These are phyloP conservation scores for Martes martes DNA, from an alignment of 2,113 vertebrate species.

Conservation along the genomic window DNA sequence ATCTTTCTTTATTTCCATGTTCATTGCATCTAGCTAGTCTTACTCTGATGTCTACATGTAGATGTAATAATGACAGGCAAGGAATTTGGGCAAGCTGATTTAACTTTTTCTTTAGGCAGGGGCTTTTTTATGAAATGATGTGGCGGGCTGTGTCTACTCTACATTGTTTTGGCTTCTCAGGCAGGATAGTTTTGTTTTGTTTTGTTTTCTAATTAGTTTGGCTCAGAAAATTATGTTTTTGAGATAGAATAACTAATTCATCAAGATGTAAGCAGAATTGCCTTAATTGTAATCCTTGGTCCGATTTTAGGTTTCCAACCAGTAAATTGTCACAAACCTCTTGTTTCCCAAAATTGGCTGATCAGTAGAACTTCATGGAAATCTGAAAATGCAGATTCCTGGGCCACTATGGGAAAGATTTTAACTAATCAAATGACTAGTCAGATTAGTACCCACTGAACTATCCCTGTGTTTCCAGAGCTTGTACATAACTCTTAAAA, in stretches of 20 bases:
- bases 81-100: not conserved
- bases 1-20: not conserved
- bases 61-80: not conserved
- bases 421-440: not conserved
- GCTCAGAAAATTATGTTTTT: conserved; percentile 34
- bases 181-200: not conserved
- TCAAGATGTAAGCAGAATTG: conserved; percentile 44
- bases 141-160: not conserved
- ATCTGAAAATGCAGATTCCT: not conserved
- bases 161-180: not conserved
- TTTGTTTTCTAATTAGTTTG: conserved; percentile 36
- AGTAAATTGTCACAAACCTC: not conserved
- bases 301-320: not conserved
- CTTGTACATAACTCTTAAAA: not conserved
- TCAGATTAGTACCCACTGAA: not conserved
- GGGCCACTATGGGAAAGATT: not conserved
- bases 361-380: not conserved
- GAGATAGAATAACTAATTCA: conserved; percentile 34
- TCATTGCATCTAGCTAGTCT: not conserved
- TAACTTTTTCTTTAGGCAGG: not conserved
- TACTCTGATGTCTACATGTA: not conserved
- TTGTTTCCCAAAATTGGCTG: not conserved
- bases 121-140: not conserved
- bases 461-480: not conserved
- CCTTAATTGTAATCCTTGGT: not conserved